Base-by-base conservation (phyloP, 1,140 invertebrate genomes). In the Amphibalanus amphitrite region DNA sequence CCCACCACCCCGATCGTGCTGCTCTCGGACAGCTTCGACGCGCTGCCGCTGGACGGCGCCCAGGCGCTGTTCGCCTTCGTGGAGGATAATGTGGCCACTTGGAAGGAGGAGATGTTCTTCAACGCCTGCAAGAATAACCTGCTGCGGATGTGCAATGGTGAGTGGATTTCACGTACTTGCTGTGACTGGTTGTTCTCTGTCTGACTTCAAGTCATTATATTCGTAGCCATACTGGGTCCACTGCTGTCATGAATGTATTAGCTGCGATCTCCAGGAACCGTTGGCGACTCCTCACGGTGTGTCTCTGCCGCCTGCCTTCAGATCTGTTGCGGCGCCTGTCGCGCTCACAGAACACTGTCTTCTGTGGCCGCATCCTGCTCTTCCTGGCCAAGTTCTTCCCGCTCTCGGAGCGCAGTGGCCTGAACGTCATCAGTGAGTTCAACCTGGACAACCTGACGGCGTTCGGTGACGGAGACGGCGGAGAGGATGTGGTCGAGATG, bases 381-480 rank as follows among this genome's bases (percentile, higher is more conserved):
- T 98, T 99, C 78, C 82, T 98, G 13, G 95, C 97, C 0, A 92
- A 95, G 78, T 94, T 98, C 76, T 98, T 99, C 78, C 97, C 97
- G 6, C 92, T 99, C 77, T 97, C 94, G 64, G 97, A 99, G 81
- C 86, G 96, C 68, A 99, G 96, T 29, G 87, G 86, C 0, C 81
- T 99, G 15, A 99, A 99, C 81, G 89, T 98, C 73, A 90, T 97
- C 13, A 96, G 95, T 71, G 95, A 99, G 80, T 99, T 99, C 78
- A 99, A 99, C 83, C 82, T 93, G 17, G 95, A 98, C 71, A 99
- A 98, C 85, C 80, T 93, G 0, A 95, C 93, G 0, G 88, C 91
- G 74, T 93, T 90, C 81, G 74, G 25, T 59, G n/a, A n/a, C n/a
- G n/a, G 74, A 30, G 72, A 74, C 68, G 68, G 71, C 67, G 72